Evolutionary conservation across 2,113 vertebrate genomes (phyloP), one percentile per base, ranked within the genome.

Genomic region (Mustelus asterias): DNA sequence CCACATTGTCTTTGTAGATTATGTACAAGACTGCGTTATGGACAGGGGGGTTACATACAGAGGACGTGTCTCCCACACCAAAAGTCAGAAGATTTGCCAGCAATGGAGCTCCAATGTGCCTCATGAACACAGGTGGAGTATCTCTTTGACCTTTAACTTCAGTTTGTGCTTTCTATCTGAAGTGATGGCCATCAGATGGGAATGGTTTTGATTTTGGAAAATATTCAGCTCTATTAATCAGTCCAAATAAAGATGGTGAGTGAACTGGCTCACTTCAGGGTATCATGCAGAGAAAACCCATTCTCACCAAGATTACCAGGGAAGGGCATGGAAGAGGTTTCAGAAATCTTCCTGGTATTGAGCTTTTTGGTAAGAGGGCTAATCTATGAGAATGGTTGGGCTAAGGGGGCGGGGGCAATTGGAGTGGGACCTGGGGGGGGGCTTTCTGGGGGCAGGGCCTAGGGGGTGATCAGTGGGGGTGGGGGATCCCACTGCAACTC

Each of bases 81-180:
- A 96, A 78, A 98, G 97, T 0, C 98, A 98, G 0, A 97, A 98
- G 96, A 98, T 95, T 95, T 99, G 99, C 96, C 99, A 99, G 95
- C 98, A 96, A 48, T 99, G 99, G 99, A 98, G 97, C 96, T 98
- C 98, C 95, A 99, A 97, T 10, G 98, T 98, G 58, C 99, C 99
- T 24, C 98, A 99, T 0, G 99, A 99, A 90, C 99, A 99, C 98
- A 99, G 98, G 98, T 99, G 96, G 96, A 96, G 1, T 9, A 33
- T 1, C n/a, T 41, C 65, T 94, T 41, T 41, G 22, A 0, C 18
- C 18, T 13, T 94, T 44, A 24, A 6, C 18, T 69, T 69, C 41
- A 3, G 37, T 70, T 94, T 63, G 14, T 60, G 33, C 0, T 63
- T 65, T 37, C 29, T 37, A 65, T 20, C 29, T 89, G 14, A 29